These are phyloP conservation scores for Lagothrix lagotricha DNA, from an alignment of 2,797 vertebrate genomes.

Conservation along the genomic window DNA sequence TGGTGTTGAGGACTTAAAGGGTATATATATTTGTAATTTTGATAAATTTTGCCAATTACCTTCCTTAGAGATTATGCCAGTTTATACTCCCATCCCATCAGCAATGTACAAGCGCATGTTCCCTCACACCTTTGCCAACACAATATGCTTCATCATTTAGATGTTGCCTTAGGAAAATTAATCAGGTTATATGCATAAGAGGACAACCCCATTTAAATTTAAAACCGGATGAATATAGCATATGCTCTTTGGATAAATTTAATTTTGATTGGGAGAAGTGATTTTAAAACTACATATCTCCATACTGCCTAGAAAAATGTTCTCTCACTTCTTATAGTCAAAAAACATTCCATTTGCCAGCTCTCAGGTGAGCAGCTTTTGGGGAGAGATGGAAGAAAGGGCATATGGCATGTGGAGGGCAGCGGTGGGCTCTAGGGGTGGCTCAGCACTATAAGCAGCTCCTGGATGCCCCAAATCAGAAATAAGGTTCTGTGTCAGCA, in stretches of 20 bases:
- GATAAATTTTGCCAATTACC: background rate
- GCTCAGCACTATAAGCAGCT: background rate
- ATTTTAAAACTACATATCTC: constrained; percentile 61
- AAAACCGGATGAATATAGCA: constrained; percentile 68
- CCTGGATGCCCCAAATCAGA: background rate
- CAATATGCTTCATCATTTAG: constrained; percentile 60
- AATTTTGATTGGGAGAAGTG: constrained; percentile 68
- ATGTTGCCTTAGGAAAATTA: constrained; percentile 61
- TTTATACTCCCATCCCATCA: constrained; percentile 14
- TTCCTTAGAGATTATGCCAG: constrained; percentile 55
- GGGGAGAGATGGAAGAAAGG: background rate
- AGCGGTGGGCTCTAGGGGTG: background rate
- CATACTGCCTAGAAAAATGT: constrained; percentile 50
- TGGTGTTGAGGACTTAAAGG: background rate
- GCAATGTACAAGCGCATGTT: background rate
- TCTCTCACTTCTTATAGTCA: constrained; percentile 24
- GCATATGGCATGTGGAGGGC: background rate
- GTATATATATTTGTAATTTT: background rate
- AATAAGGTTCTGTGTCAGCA: background rate
- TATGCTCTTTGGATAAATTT: constrained; percentile 73
- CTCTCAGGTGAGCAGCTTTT: background rate
- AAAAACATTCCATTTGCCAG: constrained; percentile 25
- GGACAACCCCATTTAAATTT: constrained; percentile 70
- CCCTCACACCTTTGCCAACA: constrained; percentile 62
- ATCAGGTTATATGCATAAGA: constrained; percentile 69